Conservation (phyloP, 2,888 invertebrate species). For the Lasioglossum oenotherae region DNA sequence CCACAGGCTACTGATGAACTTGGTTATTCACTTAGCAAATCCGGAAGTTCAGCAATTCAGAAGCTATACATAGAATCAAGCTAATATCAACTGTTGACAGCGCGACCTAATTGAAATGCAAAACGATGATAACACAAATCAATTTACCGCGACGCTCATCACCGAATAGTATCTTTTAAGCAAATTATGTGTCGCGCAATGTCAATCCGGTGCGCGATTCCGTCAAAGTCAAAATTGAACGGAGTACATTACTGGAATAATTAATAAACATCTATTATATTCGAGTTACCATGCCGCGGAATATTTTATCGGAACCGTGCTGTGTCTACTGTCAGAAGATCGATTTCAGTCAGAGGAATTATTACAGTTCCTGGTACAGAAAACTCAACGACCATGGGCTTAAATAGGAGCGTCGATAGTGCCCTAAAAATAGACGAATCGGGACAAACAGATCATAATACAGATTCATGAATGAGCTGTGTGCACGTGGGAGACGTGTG, state of each 20-base stretch:
- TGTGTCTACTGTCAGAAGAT: neutral
- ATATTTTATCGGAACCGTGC: neutral
- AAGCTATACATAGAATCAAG: neutral
- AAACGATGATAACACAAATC: conserved; percentile 6
- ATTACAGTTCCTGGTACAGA: conserved; percentile 3
- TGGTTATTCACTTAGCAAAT: neutral
- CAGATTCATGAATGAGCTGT: neutral
- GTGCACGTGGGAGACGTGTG: neutral
- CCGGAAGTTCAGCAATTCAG: neutral
- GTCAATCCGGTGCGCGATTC: neutral
- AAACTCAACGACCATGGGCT: neutral
- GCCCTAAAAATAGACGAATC: neutral
- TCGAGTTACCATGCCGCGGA: neutral
- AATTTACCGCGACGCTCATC: conserved; percentile 22
- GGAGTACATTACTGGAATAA: neutral
- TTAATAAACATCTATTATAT: neutral
- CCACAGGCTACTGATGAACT: no score
- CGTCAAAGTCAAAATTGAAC: conserved; percentile 14
- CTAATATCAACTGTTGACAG: neutral
- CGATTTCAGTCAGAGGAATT: neutral
- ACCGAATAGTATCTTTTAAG: conserved; percentile 8
- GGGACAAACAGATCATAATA: conserved; percentile 6
- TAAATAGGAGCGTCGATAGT: neutral
- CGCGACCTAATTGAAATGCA: neutral
- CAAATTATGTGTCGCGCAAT: conserved; percentile 27